These are phyloP conservation scores for Platycnemis pennipes DNA, from an alignment of 2,888 invertebrate genomes.

Conservation along the genomic window DNA sequence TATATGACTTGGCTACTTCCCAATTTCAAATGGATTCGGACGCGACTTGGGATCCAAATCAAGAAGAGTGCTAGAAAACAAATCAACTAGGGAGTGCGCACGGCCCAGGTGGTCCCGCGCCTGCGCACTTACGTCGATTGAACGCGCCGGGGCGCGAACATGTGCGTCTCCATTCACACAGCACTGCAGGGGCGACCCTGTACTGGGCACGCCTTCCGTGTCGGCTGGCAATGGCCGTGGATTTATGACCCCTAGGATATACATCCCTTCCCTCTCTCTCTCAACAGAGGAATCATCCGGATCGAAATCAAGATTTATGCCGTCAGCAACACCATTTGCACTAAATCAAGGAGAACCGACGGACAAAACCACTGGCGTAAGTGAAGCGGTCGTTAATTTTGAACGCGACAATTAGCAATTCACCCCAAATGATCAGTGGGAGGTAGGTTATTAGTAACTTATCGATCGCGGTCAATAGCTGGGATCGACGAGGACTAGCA, in stretches of 20 bases:
- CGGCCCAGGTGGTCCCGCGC: not conserved
- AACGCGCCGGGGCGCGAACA: not conserved
- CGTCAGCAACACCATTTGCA: not conserved
- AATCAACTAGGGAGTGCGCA: not conserved
- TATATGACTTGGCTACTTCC: too few species aligned
- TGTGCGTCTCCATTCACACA: not conserved
- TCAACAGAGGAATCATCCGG: not conserved
- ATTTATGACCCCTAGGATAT: not conserved
- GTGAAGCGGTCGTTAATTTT: not conserved
- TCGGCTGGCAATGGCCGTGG: not conserved
- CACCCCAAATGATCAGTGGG: not conserved
- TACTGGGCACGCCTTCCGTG: too few species aligned
- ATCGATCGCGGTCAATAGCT: not conserved
- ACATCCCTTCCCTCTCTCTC: not conserved
- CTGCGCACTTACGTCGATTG: not conserved
- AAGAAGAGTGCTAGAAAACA: not conserved
- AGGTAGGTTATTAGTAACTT: not conserved
- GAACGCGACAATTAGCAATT: not conserved
- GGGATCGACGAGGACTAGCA: too few species aligned
- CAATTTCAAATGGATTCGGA: not conserved
- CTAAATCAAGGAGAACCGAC: constrained; percentile 2
- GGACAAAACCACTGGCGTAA: not conserved
- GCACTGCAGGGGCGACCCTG: too few species aligned
- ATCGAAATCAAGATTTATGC: not conserved
- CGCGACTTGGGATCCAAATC: not conserved